These are phyloP conservation scores for Neogobius melanostomus DNA, from an alignment of 2,113 vertebrate species.

Conservation along the genomic window DNA sequence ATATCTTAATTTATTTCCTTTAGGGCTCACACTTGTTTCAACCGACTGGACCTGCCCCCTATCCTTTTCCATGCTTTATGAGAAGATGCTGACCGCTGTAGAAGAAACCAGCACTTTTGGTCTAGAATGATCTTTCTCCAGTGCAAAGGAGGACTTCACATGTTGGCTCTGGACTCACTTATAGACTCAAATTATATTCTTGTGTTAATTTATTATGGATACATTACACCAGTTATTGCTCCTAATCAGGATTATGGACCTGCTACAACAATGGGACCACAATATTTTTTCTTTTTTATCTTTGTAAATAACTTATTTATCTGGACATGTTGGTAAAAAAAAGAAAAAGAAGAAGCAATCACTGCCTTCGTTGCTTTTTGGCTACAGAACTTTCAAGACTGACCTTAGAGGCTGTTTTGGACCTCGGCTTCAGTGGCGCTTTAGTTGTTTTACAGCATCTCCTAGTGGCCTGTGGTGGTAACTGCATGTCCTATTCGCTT, in stretches of 20 bases:
- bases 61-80: slow-evolving; percentile 91
- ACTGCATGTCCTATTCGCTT: slow-evolving; percentile 22
- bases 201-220: slow-evolving; percentile 13
- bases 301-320: not conserved
- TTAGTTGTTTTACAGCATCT: slow-evolving; percentile 6
- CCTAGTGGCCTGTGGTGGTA: slow-evolving; percentile 22
- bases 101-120: slow-evolving; percentile 96
- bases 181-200: not conserved
- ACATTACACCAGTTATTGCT: slow-evolving; percentile 17
- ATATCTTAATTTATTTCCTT: not conserved
- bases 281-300: not conserved
- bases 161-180: slow-evolving; percentile 6
- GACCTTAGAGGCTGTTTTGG: not conserved
- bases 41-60: slow-evolving; percentile 91
- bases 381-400: not conserved
- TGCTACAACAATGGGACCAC: slow-evolving; percentile 33
- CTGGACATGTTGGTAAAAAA: slow-evolving; percentile 1
- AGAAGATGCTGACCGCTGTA: slow-evolving; percentile 93
- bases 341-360: slow-evolving; percentile 27
- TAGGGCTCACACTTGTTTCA: slow-evolving; percentile 95
- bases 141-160: not conserved
- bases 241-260: slow-evolving; percentile 27
- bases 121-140: slow-evolving; percentile 81
- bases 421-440: slow-evolving; percentile 13
- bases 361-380: slow-evolving; percentile 43